Percentiles rank a stretch among this genome's conserved stretches.
Conservation (phyloP, 1,140 invertebrate genomes). For the Ectropis grisescens region DNA sequence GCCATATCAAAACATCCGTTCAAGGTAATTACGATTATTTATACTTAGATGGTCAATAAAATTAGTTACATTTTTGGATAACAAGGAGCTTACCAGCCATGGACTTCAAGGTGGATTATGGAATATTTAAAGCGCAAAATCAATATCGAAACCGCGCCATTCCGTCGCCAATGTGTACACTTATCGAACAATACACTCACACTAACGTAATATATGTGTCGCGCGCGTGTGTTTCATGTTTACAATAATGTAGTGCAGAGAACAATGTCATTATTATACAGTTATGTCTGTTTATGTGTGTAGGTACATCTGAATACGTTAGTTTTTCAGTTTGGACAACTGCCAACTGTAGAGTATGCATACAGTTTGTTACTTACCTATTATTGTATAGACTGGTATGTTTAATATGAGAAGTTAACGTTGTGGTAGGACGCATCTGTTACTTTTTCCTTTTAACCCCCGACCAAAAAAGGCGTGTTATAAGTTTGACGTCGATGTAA, state of each 20-base stretch:
- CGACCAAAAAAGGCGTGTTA: no score
- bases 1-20: constrained; percentile 12
- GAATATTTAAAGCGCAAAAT: constrained; percentile 52
- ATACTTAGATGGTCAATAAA: no score
- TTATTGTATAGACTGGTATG: no score
- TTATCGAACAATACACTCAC: constrained; percentile 22
- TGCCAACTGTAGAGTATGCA: no score
- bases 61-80: no score
- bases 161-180: constrained; percentile 36
- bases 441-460: no score
- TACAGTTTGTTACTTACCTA: no score
- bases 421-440: no score
- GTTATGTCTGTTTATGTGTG: neutral
- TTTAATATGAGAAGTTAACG: no score
- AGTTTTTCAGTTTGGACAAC: no score
- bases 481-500: no score
- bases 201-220: constrained; percentile 16
- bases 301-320: no score
- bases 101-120: constrained; percentile 51
- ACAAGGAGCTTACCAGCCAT: constrained; percentile 56
- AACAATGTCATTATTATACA: constrained; percentile 58
- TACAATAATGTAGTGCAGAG: constrained; percentile 26
- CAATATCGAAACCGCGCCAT: constrained; percentile 46
- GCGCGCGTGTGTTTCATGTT: constrained; percentile 44
- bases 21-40: constrained; percentile 15